Conservation (phyloP, 2,797 vertebrate genomes). For the Pelobates cultripes region DNA sequence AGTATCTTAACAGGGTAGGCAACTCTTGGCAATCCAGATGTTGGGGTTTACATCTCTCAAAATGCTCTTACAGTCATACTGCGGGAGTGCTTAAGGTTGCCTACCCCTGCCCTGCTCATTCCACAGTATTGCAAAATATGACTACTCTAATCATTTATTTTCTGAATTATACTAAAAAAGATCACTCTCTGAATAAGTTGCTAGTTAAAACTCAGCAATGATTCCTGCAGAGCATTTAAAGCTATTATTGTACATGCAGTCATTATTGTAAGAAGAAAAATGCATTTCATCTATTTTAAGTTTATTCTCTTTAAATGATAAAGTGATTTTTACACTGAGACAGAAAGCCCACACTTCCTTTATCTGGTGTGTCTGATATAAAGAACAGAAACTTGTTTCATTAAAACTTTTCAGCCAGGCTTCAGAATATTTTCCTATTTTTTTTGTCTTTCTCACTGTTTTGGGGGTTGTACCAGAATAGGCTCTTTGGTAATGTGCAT, state of each 20-base stretch:
- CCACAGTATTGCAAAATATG: too few relatives aligned
- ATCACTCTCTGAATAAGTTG: neutral
- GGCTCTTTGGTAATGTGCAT: slow-evolving; percentile 4
- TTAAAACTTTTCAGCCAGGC: slow-evolving; percentile 13
- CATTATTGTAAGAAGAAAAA: slow-evolving; percentile 9
- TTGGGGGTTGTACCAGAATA: slow-evolving; percentile 12
- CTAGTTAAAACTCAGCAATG: neutral
- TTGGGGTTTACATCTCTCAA: too few relatives aligned
- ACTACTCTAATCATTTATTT: neutral
- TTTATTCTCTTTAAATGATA: slow-evolving; percentile 10
- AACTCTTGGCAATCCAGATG: too few relatives aligned
- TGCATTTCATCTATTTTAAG: slow-evolving; percentile 25
- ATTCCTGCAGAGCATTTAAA: slow-evolving; percentile 1
- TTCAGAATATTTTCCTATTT: slow-evolving; percentile 1
- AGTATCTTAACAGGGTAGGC: too few relatives aligned
- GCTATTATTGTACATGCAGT: slow-evolving; percentile 1
- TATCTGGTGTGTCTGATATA: slow-evolving; percentile 14
- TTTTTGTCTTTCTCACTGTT: slow-evolving; percentile 1
- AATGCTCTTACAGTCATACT: neutral
- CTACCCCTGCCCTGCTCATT: too few relatives aligned
- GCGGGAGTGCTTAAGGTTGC: too few relatives aligned
- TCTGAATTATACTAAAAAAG: neutral
- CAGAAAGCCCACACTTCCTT: slow-evolving; percentile 3
- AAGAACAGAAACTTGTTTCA: slow-evolving; percentile 25
- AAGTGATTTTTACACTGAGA: neutral